phyloP scores from a whole-genome alignment of 2,888 invertebrate species.

The Lasiommata megera region DNA sequence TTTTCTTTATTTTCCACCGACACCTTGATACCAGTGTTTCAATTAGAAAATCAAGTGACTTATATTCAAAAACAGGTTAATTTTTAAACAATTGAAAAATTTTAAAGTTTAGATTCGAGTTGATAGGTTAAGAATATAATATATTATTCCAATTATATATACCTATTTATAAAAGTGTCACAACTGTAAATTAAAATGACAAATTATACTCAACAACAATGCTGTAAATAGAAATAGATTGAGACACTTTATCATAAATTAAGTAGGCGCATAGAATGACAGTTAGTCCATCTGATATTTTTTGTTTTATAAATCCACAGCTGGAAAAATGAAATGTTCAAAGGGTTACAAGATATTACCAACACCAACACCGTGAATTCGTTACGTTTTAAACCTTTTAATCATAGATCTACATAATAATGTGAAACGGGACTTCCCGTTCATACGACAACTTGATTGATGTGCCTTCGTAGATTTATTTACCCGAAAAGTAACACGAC shows the following conservation, averaged over 20 bases:
- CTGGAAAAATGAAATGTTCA: neutral
- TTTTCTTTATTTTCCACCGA: too few species aligned
- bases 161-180: neutral
- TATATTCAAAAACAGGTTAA: too few species aligned
- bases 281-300: neutral
- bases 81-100: too few species aligned
- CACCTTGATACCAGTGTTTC: too few species aligned
- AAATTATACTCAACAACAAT: neutral
- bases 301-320: neutral
- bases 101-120: too few species aligned
- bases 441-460: slow-evolving; percentile 79
- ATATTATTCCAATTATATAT: neutral
- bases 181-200: neutral
- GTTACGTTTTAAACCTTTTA: slow-evolving; percentile 71
- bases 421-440: slow-evolving; percentile 70
- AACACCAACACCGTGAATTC: slow-evolving; percentile 64
- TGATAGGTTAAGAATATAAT: too few species aligned
- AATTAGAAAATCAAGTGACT: too few species aligned
- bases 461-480: slow-evolving; percentile 77
- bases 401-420: slow-evolving; percentile 78
- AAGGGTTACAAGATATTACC: slow-evolving; percentile 59
- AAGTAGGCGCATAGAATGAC: too few species aligned
- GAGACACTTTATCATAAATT: neutral
- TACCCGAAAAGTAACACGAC: slow-evolving; percentile 66
- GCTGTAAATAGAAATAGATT: slow-evolving; percentile 1